phyloP scores from a whole-genome alignment of 2,797 vertebrate species.

The Limosa lapponica region DNA sequence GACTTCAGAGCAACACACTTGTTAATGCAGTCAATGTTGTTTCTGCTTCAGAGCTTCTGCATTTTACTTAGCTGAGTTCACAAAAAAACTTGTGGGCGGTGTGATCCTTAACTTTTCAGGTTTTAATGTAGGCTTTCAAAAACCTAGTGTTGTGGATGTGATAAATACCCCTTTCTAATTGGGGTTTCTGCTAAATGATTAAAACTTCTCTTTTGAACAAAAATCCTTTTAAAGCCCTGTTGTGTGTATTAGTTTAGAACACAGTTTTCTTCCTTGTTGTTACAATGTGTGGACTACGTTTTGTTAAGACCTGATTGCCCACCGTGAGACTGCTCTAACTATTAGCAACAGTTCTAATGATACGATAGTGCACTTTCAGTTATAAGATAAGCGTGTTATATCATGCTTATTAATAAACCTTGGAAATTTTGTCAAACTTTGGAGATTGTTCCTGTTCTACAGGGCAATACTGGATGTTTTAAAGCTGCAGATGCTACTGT shows the following conservation, averaged over 20 bases:
- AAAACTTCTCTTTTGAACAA: neutral
- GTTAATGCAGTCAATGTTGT: neutral
- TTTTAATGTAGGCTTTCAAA: conserved; percentile 1
- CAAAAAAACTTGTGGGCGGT: neutral
- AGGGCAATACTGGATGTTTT: neutral
- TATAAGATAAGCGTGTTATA: neutral
- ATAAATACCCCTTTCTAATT: neutral
- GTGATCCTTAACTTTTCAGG: neutral
- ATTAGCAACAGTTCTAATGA: neutral
- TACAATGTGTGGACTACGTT: neutral
- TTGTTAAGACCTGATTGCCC: neutral
- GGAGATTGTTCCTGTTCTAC: neutral
- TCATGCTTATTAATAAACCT: neutral
- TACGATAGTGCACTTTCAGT: neutral
- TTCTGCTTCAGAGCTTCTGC: neutral
- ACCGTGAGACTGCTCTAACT: neutral
- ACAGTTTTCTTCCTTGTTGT: neutral
- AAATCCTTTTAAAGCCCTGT: neutral
- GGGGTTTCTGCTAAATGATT: neutral
- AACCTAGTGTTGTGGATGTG: neutral
- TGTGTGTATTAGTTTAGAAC: neutral
- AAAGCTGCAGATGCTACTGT: neutral
- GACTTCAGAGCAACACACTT: neutral
- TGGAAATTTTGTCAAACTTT: neutral
- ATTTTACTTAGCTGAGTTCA: neutral